A percentile compares a stretch with the other conserved stretches of the same genome.
Conservation (phyloP, 2,888 invertebrate genomes). For the Phlogophora meticulosa region DNA sequence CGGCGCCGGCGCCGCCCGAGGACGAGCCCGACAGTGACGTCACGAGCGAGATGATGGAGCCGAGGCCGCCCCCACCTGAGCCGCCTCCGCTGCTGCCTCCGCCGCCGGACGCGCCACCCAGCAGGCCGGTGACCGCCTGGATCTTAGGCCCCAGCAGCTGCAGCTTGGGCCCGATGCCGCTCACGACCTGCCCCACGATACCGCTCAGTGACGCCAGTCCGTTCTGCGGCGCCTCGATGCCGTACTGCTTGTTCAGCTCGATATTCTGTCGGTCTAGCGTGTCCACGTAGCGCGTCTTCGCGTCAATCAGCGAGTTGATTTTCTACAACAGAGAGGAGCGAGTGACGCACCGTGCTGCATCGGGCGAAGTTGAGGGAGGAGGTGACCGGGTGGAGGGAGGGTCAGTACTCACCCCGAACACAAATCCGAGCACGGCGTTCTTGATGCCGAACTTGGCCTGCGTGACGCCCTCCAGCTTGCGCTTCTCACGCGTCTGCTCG, state of each 20-base stretch:
- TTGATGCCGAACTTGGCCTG: constrained; percentile 93
- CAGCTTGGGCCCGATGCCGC: constrained; percentile 92
- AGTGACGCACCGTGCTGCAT: constrained; percentile 44
- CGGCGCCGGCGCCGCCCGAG: constrained; percentile 83
- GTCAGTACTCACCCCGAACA: constrained; percentile 94
- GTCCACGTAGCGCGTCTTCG: constrained; percentile 94
- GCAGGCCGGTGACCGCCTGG: constrained; percentile 89
- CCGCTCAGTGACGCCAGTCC: constrained; percentile 92
- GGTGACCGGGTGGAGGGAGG: constrained; percentile 1
- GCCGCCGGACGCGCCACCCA: constrained; percentile 91
- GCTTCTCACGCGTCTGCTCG: constrained; percentile 92
- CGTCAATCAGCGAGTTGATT: constrained; percentile 95
- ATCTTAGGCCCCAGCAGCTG: constrained; percentile 93
- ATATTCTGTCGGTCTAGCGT: constrained; percentile 94
- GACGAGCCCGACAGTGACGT: constrained; percentile 88
- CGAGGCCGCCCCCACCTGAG: constrained; percentile 88
- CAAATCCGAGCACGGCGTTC: constrained; percentile 95
- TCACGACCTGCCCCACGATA: constrained; percentile 92
- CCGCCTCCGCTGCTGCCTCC: constrained; percentile 91
- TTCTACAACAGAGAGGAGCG: constrained; percentile 91
- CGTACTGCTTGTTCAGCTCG: constrained; percentile 94
- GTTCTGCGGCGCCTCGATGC: constrained; percentile 93
- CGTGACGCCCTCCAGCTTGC: constrained; percentile 93
- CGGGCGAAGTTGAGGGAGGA: neutral
- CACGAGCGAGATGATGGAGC: constrained; percentile 87